Percentiles rank a stretch among this genome's conserved stretches.
Conservation (phyloP, 2,797 vertebrate genomes). For the Hirundo rustica region DNA sequence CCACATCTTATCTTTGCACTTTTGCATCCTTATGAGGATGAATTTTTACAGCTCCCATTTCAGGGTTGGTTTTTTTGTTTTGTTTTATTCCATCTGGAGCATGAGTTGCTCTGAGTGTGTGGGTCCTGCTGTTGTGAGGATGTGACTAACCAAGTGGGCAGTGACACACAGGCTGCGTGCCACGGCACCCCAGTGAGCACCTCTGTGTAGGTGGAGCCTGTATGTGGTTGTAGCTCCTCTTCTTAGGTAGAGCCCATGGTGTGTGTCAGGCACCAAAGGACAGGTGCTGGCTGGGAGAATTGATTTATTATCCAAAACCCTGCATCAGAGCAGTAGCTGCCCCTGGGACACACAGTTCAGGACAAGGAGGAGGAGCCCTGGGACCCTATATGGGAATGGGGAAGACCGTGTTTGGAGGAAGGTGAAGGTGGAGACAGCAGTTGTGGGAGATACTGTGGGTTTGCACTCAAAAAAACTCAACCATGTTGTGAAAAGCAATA, state of each 20-base stretch:
- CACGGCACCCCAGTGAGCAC: background rate
- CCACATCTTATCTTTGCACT: background rate
- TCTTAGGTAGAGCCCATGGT: background rate
- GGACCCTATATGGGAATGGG: rapidly evolving
- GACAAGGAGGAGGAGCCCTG: background rate
- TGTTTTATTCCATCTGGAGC: background rate
- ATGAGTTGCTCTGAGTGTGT: background rate
- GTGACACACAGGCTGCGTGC: background rate
- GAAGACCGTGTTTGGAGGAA: rapidly evolving
- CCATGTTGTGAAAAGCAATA: background rate
- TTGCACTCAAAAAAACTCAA: background rate
- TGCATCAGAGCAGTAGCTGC: background rate
- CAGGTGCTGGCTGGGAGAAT: background rate
- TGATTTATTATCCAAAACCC: background rate
- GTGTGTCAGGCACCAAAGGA: background rate
- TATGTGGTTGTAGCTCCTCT: background rate
- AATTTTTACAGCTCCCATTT: background rate
- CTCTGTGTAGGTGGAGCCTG: background rate
- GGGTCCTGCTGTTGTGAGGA: background rate
- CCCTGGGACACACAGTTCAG: background rate
- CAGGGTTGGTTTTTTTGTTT: background rate
- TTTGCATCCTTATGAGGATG: background rate
- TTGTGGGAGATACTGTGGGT: background rate
- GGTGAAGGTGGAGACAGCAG: background rate
- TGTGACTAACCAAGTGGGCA: background rate